phyloP scores from a whole-genome alignment of 2,888 invertebrate genomes.

The Eupithecia subumbrata region DNA sequence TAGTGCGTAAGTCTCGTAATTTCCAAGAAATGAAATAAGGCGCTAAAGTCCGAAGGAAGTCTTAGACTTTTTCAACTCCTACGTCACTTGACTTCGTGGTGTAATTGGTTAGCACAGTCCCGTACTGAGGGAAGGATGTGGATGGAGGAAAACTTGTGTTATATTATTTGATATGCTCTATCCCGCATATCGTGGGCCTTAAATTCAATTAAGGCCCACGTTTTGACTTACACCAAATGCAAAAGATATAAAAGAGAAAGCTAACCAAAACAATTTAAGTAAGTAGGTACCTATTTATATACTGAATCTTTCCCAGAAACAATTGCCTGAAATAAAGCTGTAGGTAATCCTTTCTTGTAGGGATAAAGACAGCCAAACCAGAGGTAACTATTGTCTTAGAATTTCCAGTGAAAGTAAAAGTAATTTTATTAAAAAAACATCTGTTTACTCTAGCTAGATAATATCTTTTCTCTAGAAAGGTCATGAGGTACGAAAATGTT shows the following conservation, averaged over 20 bases:
- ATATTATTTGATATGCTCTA: no score
- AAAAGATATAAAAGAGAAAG: not conserved
- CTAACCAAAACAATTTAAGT: not conserved
- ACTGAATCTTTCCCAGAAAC: not conserved
- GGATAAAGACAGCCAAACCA: not conserved
- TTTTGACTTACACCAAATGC: not conserved
- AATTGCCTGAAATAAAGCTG: not conserved
- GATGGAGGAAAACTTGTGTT: no score
- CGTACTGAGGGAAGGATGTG: no score
- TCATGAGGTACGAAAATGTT: not conserved
- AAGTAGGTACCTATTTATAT: not conserved
- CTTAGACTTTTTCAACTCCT: no score
- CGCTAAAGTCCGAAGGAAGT: no score
- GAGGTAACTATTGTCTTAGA: not conserved
- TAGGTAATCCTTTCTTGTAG: not conserved
- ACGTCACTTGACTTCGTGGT: no score
- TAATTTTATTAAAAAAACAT: not conserved
- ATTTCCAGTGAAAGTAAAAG: not conserved
- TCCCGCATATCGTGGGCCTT: no score
- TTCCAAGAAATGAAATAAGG: no score
- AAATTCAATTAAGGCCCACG: not conserved
- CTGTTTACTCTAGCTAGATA: not conserved
- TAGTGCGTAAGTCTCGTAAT: no score
- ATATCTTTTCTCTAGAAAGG: not conserved
- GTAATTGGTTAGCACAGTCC: no score